A percentile compares a stretch with the other conserved stretches of the same genome.
These are phyloP conservation scores for Acronicta aceris DNA, from an alignment of 2,888 invertebrate genomes.

Conservation along the genomic window DNA sequence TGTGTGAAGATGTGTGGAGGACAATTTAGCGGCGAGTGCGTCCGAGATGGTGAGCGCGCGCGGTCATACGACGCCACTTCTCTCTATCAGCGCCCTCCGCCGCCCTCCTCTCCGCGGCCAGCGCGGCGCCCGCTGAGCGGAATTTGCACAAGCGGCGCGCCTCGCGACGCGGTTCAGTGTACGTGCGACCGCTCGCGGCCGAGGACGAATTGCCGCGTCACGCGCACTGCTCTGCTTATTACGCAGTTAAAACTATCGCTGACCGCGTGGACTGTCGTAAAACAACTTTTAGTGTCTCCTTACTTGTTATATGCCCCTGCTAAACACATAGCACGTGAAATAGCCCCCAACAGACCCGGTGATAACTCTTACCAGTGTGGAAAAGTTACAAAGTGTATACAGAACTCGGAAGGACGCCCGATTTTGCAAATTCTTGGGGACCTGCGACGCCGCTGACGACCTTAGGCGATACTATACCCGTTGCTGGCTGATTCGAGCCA, in stretches of 20 bases:
- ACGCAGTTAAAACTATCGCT: constrained; percentile 84
- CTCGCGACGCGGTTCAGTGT: constrained; percentile 81
- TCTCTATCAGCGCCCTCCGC: constrained; percentile 78
- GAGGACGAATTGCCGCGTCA: constrained; percentile 77
- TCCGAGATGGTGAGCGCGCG: constrained; percentile 69
- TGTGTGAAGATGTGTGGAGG: constrained; percentile 40
- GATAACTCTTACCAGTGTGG: constrained; percentile 83
- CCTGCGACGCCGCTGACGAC: constrained; percentile 71
- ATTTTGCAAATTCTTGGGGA: constrained; percentile 73
- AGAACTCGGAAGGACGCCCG: constrained; percentile 72
- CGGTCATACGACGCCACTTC: constrained; percentile 80
- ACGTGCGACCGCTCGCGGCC: constrained; percentile 84
- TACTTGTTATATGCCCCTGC: constrained; percentile 46
- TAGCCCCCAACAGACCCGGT: constrained; percentile 64
- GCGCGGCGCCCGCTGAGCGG: constrained; percentile 75
- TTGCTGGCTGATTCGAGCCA: constrained; percentile 81
- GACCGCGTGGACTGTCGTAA: constrained; percentile 83
- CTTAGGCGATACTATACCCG: constrained; percentile 75
- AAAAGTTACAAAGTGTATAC: constrained; percentile 81
- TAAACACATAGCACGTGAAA: constrained; percentile 51
- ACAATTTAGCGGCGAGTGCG: constrained; percentile 60
- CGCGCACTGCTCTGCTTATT: constrained; percentile 80
- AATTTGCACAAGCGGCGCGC: constrained; percentile 83
- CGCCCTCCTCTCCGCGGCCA: constrained; percentile 68
- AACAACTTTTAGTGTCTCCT: constrained; percentile 61